These are phyloP conservation scores for Caranx ignobilis DNA, from an alignment of 2,113 vertebrate species.

Conservation along the genomic window DNA sequence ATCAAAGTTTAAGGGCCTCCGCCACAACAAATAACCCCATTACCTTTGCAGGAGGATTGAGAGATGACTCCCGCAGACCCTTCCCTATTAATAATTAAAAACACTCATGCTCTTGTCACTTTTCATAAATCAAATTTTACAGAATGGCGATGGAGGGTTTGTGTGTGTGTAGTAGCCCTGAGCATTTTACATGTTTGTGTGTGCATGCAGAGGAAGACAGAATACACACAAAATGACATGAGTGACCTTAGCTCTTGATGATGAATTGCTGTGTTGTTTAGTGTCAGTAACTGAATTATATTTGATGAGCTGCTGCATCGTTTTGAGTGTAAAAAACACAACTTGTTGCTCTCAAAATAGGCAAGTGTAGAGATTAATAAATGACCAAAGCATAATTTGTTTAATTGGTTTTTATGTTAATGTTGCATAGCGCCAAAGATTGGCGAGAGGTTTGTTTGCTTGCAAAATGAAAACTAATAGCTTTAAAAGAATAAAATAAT, in stretches of 20 bases:
- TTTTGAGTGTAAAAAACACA: not conserved
- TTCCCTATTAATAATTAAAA: constrained; percentile 84
- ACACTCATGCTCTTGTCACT: constrained; percentile 81
- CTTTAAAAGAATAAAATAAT: constrained; percentile 37
- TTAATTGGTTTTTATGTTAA: constrained; percentile 57
- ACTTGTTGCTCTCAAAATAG: constrained; percentile 1
- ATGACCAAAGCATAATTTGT: constrained; percentile 35
- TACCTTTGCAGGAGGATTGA: constrained; percentile 76
- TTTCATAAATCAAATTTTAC: constrained; percentile 80
- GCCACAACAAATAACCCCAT: constrained; percentile 82
- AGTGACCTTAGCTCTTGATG: constrained; percentile 55
- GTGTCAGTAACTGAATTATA: constrained; percentile 15
- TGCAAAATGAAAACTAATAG: constrained; percentile 60
- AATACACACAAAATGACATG: constrained; percentile 31
- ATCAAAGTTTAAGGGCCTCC: constrained; percentile 78
- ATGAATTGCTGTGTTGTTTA: constrained; percentile 33
- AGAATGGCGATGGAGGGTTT: constrained; percentile 23
- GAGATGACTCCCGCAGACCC: constrained; percentile 77
- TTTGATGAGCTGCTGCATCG: constrained; percentile 25
- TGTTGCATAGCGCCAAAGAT: constrained; percentile 43
- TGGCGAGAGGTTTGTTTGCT: constrained; percentile 58
- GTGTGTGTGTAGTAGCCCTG: not conserved
- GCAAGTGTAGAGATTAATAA: constrained; percentile 34
- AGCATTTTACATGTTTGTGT: constrained; percentile 7
- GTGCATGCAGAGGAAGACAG: not conserved